Evolutionary conservation across 2,888 invertebrate genomes (phyloP), one percentile per base, ranked within the genome.

Genomic region (Aproaerema taeniolella): DNA sequence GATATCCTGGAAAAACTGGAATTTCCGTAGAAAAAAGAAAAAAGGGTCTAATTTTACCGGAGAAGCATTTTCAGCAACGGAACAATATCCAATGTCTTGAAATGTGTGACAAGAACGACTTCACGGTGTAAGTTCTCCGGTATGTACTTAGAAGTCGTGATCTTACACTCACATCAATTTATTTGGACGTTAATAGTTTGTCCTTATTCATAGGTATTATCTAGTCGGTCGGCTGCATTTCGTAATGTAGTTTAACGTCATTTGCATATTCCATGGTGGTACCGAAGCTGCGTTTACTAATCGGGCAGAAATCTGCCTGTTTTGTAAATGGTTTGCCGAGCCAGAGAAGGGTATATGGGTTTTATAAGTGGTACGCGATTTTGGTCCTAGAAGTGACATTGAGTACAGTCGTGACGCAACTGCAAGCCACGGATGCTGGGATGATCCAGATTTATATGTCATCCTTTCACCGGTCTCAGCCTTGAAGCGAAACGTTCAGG

Each of bases 201-300:
- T 75, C 75, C 78, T 78, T 80, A 81, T 82, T 82, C 79, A 76
- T 74, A 69, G n/a, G 69, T 74, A 77, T 76, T 77, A 80, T 78
- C 69, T 72, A 67, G 74, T 70, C 66, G 71, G 78, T 77, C 72
- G 73, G 67, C 56, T 61, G 64, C 58, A 67, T 83, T 74, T 80
- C 74, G 79, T 62, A 82, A 83, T 58, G 65, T 67, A 67, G 70
- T 71, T 67, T 71, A 72, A 61, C 68, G 66, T 69, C 67, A 78
- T 83, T 82, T 80, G 82, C 81, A 83, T 83, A 78, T 67, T 72
- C 69, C 58, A 68, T 67, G 61, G 60, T 63, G 63, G 65, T 71
- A 72, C 68, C 35, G 28, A 28, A 25, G 26, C 35, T 35, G 35
- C 35, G 35, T 35, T 26, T 35, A 28, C 37, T 37, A 37, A 31